phyloP scores from a whole-genome alignment of 2,113 vertebrate species.

The Tachycineta bicolor region DNA sequence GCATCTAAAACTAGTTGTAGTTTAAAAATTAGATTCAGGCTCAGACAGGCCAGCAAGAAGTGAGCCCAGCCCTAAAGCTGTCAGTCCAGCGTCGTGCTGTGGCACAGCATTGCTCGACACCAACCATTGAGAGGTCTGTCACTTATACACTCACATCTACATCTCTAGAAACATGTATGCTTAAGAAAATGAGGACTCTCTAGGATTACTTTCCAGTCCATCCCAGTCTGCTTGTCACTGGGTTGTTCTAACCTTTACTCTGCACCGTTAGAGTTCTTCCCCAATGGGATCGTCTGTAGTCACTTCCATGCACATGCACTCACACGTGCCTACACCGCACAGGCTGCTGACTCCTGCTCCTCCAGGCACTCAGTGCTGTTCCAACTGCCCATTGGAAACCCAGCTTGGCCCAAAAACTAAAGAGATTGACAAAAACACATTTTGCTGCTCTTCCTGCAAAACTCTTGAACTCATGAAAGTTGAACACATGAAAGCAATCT shows the following conservation, averaged over 20 bases:
- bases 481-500: slow-evolving; percentile 43
- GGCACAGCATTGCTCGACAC: not conserved
- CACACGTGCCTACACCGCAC: not conserved
- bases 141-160: not conserved
- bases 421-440: slow-evolving; percentile 32
- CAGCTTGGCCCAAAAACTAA: not conserved
- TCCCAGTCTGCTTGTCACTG: not conserved
- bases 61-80: not conserved
- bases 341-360: slow-evolving; percentile 2
- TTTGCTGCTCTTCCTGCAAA: slow-evolving; percentile 34
- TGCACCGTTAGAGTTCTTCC: not conserved
- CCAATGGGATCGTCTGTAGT: not conserved
- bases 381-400: slow-evolving; percentile 1
- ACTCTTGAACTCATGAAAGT: slow-evolving; percentile 40
- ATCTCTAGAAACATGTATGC: not conserved
- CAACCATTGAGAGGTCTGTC: not conserved
- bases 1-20: not conserved
- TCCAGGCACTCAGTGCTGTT: not conserved
- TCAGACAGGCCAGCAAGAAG: not conserved
- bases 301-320: not conserved
- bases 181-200: not conserved
- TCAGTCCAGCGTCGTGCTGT: not conserved
- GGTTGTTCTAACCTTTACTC: not conserved
- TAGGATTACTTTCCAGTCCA: not conserved
- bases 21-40: not conserved